phyloP scores from a whole-genome alignment of 2,113 vertebrate genomes.

The Corythornis cristatus region DNA sequence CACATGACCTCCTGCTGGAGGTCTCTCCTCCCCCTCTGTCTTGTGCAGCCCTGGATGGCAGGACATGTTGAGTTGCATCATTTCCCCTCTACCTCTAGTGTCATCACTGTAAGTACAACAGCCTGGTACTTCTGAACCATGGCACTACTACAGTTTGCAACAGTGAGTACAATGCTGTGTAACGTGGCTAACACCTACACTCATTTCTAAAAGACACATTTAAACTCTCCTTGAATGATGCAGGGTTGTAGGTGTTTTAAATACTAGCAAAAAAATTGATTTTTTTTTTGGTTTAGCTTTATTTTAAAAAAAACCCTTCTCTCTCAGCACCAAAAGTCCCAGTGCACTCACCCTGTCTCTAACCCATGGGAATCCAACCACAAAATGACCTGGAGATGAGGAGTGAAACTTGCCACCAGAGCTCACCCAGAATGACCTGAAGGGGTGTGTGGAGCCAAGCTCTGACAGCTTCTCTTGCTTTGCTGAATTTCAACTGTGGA shows the following conservation, averaged over 20 bases:
- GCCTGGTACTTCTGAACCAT: background rate
- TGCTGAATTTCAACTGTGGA: background rate
- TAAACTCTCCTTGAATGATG: background rate
- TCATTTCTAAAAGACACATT: background rate
- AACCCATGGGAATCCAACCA: background rate
- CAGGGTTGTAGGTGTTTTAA: background rate
- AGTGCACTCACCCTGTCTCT: background rate
- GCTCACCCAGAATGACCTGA: background rate
- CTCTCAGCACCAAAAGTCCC: background rate
- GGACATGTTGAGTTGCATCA: background rate
- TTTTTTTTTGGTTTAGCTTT: background rate
- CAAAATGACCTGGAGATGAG: fast-evolving
- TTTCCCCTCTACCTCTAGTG: background rate
- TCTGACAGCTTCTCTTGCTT: background rate
- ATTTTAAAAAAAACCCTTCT: background rate
- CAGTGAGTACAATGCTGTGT: background rate
- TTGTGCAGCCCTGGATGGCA: background rate
- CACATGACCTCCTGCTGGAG: background rate
- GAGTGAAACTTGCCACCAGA: background rate
- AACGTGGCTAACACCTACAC: background rate
- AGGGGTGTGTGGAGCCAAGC: background rate
- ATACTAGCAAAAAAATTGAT: background rate
- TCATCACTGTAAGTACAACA: background rate
- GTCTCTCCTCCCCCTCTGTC: background rate
- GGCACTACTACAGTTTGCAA: background rate